Percentiles rank a stretch among this genome's conserved stretches.
Conservation (phyloP, 1,140 invertebrate genomes). For the Drepana arcuata region DNA sequence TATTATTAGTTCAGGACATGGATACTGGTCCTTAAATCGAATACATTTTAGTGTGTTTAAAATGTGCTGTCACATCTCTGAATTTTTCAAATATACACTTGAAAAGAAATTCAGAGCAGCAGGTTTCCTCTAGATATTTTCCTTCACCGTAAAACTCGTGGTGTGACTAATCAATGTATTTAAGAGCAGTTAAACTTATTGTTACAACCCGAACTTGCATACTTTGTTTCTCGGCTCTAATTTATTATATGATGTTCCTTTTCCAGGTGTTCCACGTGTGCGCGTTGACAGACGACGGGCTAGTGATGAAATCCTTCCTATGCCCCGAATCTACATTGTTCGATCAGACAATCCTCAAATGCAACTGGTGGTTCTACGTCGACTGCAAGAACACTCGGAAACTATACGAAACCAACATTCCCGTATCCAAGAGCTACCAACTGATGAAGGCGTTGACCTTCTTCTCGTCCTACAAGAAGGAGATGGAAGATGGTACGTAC, state of each 20-base stretch:
- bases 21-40: too few species aligned
- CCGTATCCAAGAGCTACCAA: conserved; percentile 92
- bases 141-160: too few species aligned
- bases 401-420: conserved; percentile 90
- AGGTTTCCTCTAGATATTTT: too few species aligned
- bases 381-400: conserved; percentile 86
- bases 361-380: conserved; percentile 94
- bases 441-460: conserved; percentile 91
- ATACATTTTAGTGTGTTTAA: too few species aligned
- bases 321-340: conserved; percentile 92
- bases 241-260: conserved; percentile 9
- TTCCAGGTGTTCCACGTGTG: conserved; percentile 91
- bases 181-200: neutral
- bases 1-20: too few species aligned
- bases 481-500: conserved; percentile 48
- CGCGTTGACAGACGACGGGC: conserved; percentile 88
- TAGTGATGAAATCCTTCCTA: conserved; percentile 91
- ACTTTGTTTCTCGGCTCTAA: too few species aligned
- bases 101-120: too few species aligned
- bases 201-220: neutral
- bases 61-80: too few species aligned
- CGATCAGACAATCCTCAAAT: conserved; percentile 90
- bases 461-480: conserved; percentile 86
- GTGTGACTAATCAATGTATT: neutral
- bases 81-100: too few species aligned